These are phyloP conservation scores for Sitophilus oryzae DNA, from an alignment of 1,140 invertebrate species.

Conservation along the genomic window DNA sequence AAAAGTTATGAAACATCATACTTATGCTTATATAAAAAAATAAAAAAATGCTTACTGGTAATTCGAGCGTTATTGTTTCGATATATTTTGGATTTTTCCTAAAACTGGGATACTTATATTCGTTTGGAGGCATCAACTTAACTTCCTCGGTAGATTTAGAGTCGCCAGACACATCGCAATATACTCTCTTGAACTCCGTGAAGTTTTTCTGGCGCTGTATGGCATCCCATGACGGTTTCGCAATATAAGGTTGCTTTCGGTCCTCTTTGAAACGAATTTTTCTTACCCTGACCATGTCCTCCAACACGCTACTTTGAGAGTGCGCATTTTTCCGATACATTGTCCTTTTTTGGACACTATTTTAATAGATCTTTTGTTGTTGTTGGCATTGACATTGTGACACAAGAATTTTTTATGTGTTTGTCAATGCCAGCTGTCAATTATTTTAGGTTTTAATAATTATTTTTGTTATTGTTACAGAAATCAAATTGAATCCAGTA, in stretches of 20 bases:
- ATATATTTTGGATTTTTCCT: neutral
- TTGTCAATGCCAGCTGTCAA: neutral
- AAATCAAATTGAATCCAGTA: constrained; percentile 15
- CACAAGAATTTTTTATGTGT: constrained; percentile 14
- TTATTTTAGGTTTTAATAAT: neutral
- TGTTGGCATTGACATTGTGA: constrained; percentile 20
- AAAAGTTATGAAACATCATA: too few species aligned
- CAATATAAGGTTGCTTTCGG: neutral
- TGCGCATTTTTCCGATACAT: constrained; percentile 14
- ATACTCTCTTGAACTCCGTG: constrained; percentile 16
- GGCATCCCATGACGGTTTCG: neutral
- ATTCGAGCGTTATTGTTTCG: neutral
- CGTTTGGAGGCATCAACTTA: too few species aligned
- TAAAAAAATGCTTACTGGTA: neutral
- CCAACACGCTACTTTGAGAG: constrained; percentile 11
- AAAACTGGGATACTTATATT: neutral
- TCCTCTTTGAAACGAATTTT: constrained; percentile 15
- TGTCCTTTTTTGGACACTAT: neutral
- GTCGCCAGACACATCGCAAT: neutral
- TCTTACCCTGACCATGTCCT: constrained; percentile 12
- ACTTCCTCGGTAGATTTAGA: too few species aligned
- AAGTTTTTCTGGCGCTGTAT: constrained; percentile 14
- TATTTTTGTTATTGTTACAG: constrained; percentile 12
- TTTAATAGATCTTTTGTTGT: constrained; percentile 3
- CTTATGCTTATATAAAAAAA: neutral